A percentile compares a stretch with the other conserved stretches of the same genome.
These are phyloP conservation scores for Mastacembelus armatus DNA, from an alignment of 2,797 vertebrate genomes.

Conservation along the genomic window DNA sequence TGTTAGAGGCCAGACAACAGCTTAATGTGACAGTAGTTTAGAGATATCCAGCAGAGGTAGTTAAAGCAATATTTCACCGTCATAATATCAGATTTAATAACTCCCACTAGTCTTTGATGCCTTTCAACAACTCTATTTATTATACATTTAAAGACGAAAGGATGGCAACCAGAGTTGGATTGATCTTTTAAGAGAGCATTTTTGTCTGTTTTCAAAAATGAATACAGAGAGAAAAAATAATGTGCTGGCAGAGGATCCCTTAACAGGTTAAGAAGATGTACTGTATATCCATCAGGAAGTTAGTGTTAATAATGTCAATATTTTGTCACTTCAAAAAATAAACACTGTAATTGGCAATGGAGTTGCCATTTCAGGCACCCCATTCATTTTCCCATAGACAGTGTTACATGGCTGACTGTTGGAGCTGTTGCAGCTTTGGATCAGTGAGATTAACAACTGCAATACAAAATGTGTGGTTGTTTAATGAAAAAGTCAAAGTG, in stretches of 20 bases:
- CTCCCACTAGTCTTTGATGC: slow-evolving; percentile 35
- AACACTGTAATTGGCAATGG: neutral
- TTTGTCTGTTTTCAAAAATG: slow-evolving; percentile 34
- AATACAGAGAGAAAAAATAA: neutral
- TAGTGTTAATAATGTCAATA: neutral
- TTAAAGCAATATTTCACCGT: slow-evolving; percentile 46
- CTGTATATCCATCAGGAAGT: neutral
- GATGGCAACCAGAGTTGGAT: slow-evolving; percentile 4
- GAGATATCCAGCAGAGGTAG: slow-evolving; percentile 31
- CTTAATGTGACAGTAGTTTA: slow-evolving; percentile 44
- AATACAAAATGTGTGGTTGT: no score
- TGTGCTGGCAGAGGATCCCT: neutral
- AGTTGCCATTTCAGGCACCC: no score
- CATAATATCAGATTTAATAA: slow-evolving; percentile 59
- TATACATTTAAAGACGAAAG: slow-evolving; percentile 45
- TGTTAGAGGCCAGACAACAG: slow-evolving; percentile 15
- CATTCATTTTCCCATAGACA: no score
- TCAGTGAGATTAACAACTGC: no score
- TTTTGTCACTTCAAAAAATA: slow-evolving; percentile 2
- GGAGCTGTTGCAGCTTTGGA: no score
- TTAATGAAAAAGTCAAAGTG: no score
- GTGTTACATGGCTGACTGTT: no score
- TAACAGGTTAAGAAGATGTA: neutral
- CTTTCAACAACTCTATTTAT: slow-evolving; percentile 50
- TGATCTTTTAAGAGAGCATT: slow-evolving; percentile 26